Evolutionary conservation across 2,797 vertebrate species (phyloP), one percentile per base, ranked within the genome.

Genomic region (Amphiprion clarkii): DNA sequence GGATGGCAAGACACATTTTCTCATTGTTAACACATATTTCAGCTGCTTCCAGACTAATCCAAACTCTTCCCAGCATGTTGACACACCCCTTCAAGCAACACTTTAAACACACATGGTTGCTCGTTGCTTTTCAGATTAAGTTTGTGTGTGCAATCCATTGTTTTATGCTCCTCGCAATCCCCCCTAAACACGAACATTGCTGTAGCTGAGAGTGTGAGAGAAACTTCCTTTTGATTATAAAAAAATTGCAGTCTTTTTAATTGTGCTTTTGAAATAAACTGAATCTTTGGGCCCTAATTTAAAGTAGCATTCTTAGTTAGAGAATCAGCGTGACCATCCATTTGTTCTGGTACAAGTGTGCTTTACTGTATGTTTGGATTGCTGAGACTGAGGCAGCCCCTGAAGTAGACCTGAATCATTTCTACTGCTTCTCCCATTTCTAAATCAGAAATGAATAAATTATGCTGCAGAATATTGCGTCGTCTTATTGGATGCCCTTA

Each of bases 21-120:
- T 84, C 67, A 79, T 67, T 71, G 66, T 89, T 87, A 81, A 87
- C 78, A 85, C 79, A 84, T 87, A 84, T 92, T 92, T 90, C 81
- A 88, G 76, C 87, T 90, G 80, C 76, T 85, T 87, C 71, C 49
- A 83, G 64, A 67, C 79, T 74, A 66, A 65, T 66, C 53, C 58
- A 78, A 81, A 81, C 67, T 77, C 74, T 78, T 76, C 54, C 73
- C 55, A 78, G 68, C 71, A 78, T 86, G 81, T 71, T 21, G 70
- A 79, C 69, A 87, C 71, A 68, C 81, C 59, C 72, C 59, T 78
- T 73, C 54, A 76, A 27, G 55, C 64, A 78, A 67, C 76, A 42
- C 63, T 81, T 79, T 79, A 67, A 85, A 81, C 77, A 74, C 75
- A 83, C 39, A 59, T 72, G 73, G 64, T 49, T 67, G 21, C 64